Base-by-base conservation (phyloP, 2,113 vertebrate genomes). In the Dromaius novaehollandiae region DNA sequence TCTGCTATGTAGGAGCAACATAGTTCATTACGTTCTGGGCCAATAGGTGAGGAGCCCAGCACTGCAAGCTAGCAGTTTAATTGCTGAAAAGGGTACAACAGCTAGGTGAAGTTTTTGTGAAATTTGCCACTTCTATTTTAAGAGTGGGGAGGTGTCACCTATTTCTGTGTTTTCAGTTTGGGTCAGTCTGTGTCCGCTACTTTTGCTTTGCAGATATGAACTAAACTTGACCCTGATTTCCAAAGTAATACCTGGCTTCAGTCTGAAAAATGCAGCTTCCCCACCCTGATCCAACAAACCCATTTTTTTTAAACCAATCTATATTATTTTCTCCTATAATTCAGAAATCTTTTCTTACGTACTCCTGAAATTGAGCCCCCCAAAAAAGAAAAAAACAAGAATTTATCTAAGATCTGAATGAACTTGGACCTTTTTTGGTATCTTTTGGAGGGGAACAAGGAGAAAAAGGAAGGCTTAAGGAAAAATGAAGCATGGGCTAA, bases 101-200 rank as follows among this genome's bases (percentile, higher is more conserved):
- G 11, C 0, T 0, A 64, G 17, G 34, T 5, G 51, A 36, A 80
- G 58, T 3, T 32, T 63, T 34, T 36, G 22, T 77, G 48, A 58
- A 58, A 63, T 88, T 75, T 66, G 55, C 34, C 7, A 7, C 28
- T 61, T 80, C 32, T 25, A 17, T 10, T 9, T 83, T 38, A 58
- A 69, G 48, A 55, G 15, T 48, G 71, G 15, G 11, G 21, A 3
- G 3, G 1, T 25, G 13, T 82, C 48, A 28, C 28, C 10, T 64
- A 2, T 63, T 95, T 79, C 19, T 8, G 36, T 24, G 0, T 21
- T 92, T 84, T 61, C 84, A 42, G 42, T 82, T 83, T 83, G 64
- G 44, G 61, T 0, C 34, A 48, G 1, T 46, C 60, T 60, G 15
- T 36, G 12, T 36, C 38, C 2, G 0, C n/a, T n/a, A n/a, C 32